Evolutionary conservation across 2,113 vertebrate genomes (phyloP).

Genomic region (Gracilinanus agilis): DNA sequence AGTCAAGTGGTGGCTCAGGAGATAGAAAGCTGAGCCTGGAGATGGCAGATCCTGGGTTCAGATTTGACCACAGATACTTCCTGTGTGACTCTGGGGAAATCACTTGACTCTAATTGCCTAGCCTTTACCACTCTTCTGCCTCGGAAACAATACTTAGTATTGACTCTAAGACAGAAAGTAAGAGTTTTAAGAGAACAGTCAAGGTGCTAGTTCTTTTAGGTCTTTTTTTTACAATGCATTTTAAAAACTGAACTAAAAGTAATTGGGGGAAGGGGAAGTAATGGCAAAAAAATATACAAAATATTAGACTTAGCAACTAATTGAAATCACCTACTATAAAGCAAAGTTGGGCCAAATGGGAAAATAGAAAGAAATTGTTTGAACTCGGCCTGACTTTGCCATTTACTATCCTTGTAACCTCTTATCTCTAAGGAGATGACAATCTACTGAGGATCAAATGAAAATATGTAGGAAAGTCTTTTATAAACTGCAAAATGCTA

Average conservation of each 20-base stretch:
- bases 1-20: too few species aligned
- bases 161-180: too few species aligned
- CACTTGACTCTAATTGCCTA: too few species aligned
- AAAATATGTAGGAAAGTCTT: neutral
- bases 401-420: neutral
- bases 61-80: too few species aligned
- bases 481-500: neutral
- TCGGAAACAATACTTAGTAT: too few species aligned
- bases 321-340: neutral
- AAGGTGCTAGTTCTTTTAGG: neutral
- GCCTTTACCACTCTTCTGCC: too few species aligned
- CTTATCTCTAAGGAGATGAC: neutral
- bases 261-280: neutral
- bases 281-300: neutral
- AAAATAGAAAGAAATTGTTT: neutral
- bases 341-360: neutral
- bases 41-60: too few species aligned
- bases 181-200: neutral
- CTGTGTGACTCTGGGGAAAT: too few species aligned
- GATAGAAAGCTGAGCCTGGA: too few species aligned
- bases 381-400: neutral
- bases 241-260: neutral
- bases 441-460: neutral
- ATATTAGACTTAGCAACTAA: neutral
- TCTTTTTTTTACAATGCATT: neutral